phyloP scores from a whole-genome alignment of 2,797 vertebrate species.

The Sebastes baramenuke region DNA sequence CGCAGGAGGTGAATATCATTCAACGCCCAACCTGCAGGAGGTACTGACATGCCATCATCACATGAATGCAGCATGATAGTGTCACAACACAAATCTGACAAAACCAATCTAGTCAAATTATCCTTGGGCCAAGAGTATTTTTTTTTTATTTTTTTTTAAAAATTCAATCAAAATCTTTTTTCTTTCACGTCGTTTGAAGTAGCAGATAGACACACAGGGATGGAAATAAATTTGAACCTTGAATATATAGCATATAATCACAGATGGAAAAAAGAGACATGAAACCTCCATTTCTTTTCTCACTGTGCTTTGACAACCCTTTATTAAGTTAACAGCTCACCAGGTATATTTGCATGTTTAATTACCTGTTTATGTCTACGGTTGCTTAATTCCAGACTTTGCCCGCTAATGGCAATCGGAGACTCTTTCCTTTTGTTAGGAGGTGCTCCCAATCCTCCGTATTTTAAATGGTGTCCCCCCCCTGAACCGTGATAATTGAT shows the following conservation, averaged over 20 bases:
- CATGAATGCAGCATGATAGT: not conserved
- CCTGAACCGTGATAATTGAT: constrained; percentile 63
- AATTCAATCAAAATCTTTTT: not conserved
- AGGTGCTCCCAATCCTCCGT: constrained; percentile 41
- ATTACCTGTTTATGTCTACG: constrained; percentile 38
- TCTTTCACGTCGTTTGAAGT: not conserved
- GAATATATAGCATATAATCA: not conserved
- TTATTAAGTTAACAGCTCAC: constrained; percentile 17
- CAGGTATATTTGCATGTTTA: constrained; percentile 37
- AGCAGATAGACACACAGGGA: not conserved
- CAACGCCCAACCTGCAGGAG: not conserved
- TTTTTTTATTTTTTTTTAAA: no score
- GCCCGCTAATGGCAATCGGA: constrained; percentile 33
- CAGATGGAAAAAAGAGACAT: not conserved
- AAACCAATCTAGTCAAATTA: not conserved
- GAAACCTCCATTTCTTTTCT: not conserved
- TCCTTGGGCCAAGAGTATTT: not conserved
- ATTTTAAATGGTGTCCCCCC: constrained; percentile 46
- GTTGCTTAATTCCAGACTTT: constrained; percentile 19
- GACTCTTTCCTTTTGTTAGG: constrained; percentile 42
- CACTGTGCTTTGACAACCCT: not conserved
- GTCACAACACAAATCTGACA: not conserved
- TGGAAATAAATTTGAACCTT: not conserved
- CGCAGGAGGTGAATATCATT: not conserved
- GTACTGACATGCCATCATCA: not conserved